Evolutionary conservation across 2,888 invertebrate genomes (phyloP).

Genomic region (Pilophorus perplexus): DNA sequence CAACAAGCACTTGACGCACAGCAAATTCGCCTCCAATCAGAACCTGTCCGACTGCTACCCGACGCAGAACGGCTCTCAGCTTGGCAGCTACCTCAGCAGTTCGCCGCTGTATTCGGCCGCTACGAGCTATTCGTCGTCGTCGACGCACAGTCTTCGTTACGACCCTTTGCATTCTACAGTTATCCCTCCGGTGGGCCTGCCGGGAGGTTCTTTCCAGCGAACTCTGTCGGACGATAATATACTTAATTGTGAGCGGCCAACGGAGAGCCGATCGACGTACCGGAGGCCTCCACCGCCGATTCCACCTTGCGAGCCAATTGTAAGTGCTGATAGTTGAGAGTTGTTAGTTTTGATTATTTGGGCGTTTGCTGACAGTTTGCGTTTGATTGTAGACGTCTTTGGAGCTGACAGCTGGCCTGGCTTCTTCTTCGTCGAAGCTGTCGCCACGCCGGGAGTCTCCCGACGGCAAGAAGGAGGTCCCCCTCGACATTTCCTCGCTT

Average conservation of each 20-base stretch:
- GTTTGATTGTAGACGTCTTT: slow-evolving; percentile 34
- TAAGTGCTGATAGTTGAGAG: too few relatives aligned
- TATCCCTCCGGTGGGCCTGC: slow-evolving; percentile 57
- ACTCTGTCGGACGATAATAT: slow-evolving; percentile 81
- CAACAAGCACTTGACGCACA: slow-evolving; percentile 46
- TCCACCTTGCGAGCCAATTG: slow-evolving; percentile 49
- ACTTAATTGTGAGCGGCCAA: slow-evolving; percentile 58
- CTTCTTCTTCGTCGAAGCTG: slow-evolving; percentile 33
- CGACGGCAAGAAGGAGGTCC: slow-evolving; percentile 40
- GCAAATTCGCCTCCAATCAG: slow-evolving; percentile 50
- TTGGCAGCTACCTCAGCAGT: slow-evolving; percentile 65
- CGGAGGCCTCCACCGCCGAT: slow-evolving; percentile 54
- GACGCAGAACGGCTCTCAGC: too few relatives aligned
- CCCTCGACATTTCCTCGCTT: slow-evolving; percentile 74
- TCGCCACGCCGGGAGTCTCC: slow-evolving; percentile 36
- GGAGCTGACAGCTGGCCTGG: slow-evolving; percentile 11
- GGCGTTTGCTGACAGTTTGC: too few relatives aligned
- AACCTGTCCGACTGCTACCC: slow-evolving; percentile 52
- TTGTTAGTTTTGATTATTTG: too few relatives aligned
- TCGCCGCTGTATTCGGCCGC: slow-evolving; percentile 55
- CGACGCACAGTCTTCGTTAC: slow-evolving; percentile 53
- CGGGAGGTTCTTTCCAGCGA: slow-evolving; percentile 58
- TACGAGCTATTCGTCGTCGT: slow-evolving; percentile 54
- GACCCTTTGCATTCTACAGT: slow-evolving; percentile 56
- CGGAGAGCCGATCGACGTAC: slow-evolving; percentile 46